Conservation (phyloP, 2,888 invertebrate genomes). For the Dinocampus coccinellae region DNA sequence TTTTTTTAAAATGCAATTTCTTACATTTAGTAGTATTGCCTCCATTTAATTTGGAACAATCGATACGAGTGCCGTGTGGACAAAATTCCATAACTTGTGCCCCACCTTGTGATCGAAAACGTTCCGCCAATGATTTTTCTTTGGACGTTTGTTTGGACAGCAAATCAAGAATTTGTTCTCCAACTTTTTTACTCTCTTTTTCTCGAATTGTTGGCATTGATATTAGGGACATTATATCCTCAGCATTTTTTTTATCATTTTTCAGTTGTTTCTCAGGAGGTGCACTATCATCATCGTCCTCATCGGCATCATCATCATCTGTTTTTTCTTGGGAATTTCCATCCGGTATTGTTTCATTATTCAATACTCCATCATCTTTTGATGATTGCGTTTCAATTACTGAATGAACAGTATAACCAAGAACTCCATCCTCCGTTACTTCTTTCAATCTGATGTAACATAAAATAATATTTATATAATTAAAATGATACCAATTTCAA, state of each 20-base stretch:
- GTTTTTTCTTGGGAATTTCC: constrained; percentile 45
- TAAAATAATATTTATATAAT: constrained; percentile 17
- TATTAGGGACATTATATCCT: constrained; percentile 79
- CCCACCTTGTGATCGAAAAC: constrained; percentile 95
- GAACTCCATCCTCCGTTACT: constrained; percentile 64
- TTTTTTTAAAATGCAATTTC: constrained; percentile 96
- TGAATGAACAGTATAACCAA: constrained; percentile 64
- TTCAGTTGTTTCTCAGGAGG: constrained; percentile 59
- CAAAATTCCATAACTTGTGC: constrained; percentile 96
- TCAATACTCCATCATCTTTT: constrained; percentile 48
- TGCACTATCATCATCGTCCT: constrained; percentile 56
- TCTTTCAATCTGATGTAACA: constrained; percentile 64
- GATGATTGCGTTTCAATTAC: constrained; percentile 57
- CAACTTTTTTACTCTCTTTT: constrained; percentile 94
- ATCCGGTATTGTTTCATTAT: neutral
- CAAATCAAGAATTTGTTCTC: constrained; percentile 94
- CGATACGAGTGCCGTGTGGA: constrained; percentile 92
- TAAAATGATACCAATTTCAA: constrained; percentile 3
- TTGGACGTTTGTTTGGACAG: constrained; percentile 96
- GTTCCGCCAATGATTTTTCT: constrained; percentile 93
- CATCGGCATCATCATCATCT: constrained; percentile 57
- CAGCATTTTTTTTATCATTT: constrained; percentile 61
- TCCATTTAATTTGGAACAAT: constrained; percentile 75
- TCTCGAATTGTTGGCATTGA: constrained; percentile 96
- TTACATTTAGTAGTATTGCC: constrained; percentile 75